Conservation (phyloP, 2,888 invertebrate species). For the Cantharis rufa region DNA sequence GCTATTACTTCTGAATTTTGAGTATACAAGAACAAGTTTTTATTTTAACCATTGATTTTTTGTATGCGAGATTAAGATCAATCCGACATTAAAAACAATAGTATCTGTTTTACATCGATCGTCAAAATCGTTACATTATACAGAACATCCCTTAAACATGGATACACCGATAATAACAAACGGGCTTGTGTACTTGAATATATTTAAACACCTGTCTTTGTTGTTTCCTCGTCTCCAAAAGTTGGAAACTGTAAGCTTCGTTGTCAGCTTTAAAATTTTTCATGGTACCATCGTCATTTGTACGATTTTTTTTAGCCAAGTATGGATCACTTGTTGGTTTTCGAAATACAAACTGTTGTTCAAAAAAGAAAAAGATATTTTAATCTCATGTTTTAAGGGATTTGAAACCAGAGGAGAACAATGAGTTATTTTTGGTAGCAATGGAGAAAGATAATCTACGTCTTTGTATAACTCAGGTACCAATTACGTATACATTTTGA, state of each 20-base stretch:
- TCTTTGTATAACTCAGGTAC: background rate
- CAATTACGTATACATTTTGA: background rate
- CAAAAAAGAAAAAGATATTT: background rate
- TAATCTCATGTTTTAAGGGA: slow-evolving; percentile 3
- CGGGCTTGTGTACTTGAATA: slow-evolving; percentile 31
- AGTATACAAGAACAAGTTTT: slow-evolving; percentile 14
- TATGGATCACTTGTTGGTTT: background rate
- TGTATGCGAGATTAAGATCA: slow-evolving; percentile 34
- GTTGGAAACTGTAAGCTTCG: slow-evolving; percentile 6
- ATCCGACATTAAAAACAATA: slow-evolving; percentile 37
- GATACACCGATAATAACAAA: slow-evolving; percentile 31
- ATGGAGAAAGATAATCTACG: slow-evolving; percentile 7
- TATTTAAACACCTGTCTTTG: slow-evolving; percentile 35
- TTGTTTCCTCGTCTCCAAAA: slow-evolving; percentile 16
- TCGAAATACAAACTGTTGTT: background rate
- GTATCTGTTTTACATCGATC: slow-evolving; percentile 38
- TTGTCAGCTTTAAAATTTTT: slow-evolving; percentile 31
- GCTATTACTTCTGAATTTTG: slow-evolving; percentile 11
- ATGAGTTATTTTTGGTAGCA: slow-evolving; percentile 7
- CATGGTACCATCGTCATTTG: slow-evolving; percentile 26
- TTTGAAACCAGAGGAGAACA: slow-evolving; percentile 17
- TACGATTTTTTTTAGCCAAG: slow-evolving; percentile 26
- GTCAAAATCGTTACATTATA: slow-evolving; percentile 38
- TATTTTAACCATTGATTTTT: slow-evolving; percentile 12
- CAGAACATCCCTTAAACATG: slow-evolving; percentile 39